phyloP scores from a whole-genome alignment of 1,140 invertebrate species.

The Gyrodactylus bullatarudis region DNA sequence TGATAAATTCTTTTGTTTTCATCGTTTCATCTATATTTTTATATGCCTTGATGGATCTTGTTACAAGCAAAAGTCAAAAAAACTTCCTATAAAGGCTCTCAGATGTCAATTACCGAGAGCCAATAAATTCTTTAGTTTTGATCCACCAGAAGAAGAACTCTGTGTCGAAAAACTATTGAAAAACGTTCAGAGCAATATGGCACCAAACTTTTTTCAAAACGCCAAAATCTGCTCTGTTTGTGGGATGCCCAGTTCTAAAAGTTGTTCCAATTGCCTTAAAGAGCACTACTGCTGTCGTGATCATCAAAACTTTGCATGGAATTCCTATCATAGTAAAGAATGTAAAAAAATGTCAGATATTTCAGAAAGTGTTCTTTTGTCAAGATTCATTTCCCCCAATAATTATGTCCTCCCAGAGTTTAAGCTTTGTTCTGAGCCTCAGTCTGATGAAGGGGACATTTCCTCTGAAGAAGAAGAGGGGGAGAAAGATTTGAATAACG shows the following conservation, averaged over 20 bases:
- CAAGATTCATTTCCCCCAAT: neutral
- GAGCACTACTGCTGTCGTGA: neutral
- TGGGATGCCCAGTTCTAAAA: neutral
- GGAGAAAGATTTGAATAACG: neutral
- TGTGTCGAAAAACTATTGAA: neutral
- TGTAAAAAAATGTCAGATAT: neutral
- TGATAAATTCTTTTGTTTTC: neutral
- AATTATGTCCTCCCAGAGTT: neutral
- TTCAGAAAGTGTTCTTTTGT: neutral
- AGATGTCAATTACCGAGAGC: neutral
- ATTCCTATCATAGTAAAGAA: neutral
- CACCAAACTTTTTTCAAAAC: neutral
- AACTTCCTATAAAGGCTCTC: neutral
- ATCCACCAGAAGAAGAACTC: neutral
- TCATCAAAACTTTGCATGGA: neutral
- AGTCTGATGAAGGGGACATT: neutral
- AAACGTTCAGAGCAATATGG: neutral
- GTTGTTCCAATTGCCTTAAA: neutral
- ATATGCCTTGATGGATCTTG: neutral
- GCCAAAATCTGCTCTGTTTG: neutral
- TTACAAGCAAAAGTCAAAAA: neutral
- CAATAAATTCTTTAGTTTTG: neutral
- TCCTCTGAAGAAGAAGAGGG: neutral
- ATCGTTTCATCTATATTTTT: neutral
- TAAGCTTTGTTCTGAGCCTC: neutral